phyloP scores from a whole-genome alignment of 2,113 vertebrate species.

The Osmerus eperlanus region DNA sequence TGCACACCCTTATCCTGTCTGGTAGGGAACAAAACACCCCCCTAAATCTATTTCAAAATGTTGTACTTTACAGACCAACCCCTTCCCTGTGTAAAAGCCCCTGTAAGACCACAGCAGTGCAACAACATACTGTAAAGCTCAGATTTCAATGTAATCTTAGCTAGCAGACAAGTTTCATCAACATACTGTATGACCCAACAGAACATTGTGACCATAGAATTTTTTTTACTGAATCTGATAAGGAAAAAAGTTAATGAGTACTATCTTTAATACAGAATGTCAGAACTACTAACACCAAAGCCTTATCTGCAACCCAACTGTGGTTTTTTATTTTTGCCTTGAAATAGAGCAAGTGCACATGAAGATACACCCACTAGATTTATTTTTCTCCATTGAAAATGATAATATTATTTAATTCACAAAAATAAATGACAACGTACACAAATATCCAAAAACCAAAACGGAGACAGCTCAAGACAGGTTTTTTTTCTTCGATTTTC shows the following conservation, averaged over 20 bases:
- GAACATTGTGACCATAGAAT: constrained; percentile 24
- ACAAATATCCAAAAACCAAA: constrained; percentile 61
- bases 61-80: constrained; percentile 18
- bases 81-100: constrained; percentile 49
- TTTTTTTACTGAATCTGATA: constrained; percentile 37
- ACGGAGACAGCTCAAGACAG: constrained; percentile 55
- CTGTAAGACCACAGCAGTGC: constrained; percentile 3
- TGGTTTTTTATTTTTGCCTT: constrained; percentile 44
- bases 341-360: constrained; percentile 47
- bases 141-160: constrained; percentile 8
- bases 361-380: constrained; percentile 40
- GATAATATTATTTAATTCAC: constrained; percentile 60
- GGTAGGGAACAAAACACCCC: too few relatives aligned
- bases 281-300: constrained; percentile 56
- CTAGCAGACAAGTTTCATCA: constrained; percentile 38
- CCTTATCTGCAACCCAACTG: constrained; percentile 44
- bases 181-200: constrained; percentile 45
- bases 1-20: too few relatives aligned
- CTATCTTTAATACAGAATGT: constrained; percentile 53
- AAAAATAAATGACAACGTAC: constrained; percentile 64
- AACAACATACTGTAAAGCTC: neutral
- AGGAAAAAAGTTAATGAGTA: constrained; percentile 37
- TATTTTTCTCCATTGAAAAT: constrained; percentile 58
- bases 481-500: constrained; percentile 18
- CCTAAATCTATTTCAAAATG: too few relatives aligned